Conservation (phyloP, 2,797 vertebrate species). For the Myiotriccus ornatus region DNA sequence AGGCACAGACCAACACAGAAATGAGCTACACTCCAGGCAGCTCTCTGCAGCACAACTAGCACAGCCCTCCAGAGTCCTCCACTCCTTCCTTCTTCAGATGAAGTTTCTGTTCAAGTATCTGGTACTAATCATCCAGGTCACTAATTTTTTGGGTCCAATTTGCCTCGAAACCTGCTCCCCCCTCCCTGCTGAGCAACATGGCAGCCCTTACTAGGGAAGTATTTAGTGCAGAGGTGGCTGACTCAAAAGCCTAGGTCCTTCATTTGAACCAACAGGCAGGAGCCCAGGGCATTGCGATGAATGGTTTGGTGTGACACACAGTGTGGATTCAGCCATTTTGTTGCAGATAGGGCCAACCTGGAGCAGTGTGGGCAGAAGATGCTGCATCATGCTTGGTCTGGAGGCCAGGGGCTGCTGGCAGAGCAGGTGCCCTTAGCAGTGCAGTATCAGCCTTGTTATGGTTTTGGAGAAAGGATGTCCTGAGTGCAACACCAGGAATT, state of each 20-base stretch:
- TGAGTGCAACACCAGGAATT: neutral
- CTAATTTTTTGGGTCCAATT: conserved; percentile 1
- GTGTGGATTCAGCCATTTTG: neutral
- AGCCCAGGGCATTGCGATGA: neutral
- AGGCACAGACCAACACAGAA: conserved; percentile 14
- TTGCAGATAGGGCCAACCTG: neutral
- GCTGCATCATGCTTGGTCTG: neutral
- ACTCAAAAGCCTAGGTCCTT: neutral
- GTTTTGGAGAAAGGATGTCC: neutral
- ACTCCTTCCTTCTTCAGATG: neutral
- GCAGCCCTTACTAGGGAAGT: neutral
- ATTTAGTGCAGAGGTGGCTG: neutral
- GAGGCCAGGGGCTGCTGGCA: neutral
- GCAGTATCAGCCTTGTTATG: neutral
- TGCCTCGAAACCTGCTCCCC: neutral
- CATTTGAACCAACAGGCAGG: neutral
- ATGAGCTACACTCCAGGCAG: neutral
- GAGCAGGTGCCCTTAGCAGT: neutral
- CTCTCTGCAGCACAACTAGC: conserved; percentile 16
- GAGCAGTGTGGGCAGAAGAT: neutral
- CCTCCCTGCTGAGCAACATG: neutral
- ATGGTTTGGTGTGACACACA: neutral
- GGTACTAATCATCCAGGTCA: conserved; percentile 2
- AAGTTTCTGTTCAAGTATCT: neutral
- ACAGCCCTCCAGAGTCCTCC: conserved; percentile 24